Evolutionary conservation across 2,797 vertebrate genomes (phyloP).

Genomic region (Setipinna tenuifilis): DNA sequence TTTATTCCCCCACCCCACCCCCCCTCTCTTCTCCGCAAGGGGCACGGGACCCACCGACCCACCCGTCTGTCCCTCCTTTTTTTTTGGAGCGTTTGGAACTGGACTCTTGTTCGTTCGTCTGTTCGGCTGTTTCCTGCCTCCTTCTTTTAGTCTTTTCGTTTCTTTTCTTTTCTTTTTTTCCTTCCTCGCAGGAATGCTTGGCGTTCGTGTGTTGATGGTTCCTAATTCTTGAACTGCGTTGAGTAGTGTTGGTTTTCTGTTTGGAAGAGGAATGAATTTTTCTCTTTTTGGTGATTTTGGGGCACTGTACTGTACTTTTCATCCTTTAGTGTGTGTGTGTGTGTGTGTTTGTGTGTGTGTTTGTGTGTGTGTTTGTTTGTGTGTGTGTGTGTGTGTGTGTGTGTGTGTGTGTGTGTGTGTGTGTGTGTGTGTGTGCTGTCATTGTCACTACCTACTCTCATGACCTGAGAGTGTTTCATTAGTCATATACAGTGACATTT

Average conservation of each 20-base stretch:
- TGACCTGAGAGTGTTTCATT: conserved; percentile 7
- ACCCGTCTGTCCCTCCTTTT: no score
- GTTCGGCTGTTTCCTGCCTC: background rate
- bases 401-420: conserved; percentile 18
- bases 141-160: background rate
- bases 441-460: background rate
- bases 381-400: background rate
- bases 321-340: background rate
- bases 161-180: background rate
- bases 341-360: conserved; percentile 9
- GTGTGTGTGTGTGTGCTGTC: conserved; percentile 12
- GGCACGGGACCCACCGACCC: no score
- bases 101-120: no score
- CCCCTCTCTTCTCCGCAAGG: background rate
- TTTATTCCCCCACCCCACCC: background rate
- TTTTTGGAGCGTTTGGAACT: no score
- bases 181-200: no score
- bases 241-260: background rate
- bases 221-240: background rate
- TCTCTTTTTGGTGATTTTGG: background rate
- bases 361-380: background rate
- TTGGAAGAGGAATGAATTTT: conserved; percentile 27
- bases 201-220: background rate
- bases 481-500: background rate
- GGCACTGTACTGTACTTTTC: background rate